A percentile compares a stretch with the other conserved stretches of the same genome.
phyloP scores from a whole-genome alignment of 2,113 vertebrate species.

The Neomonachus schauinslandi region DNA sequence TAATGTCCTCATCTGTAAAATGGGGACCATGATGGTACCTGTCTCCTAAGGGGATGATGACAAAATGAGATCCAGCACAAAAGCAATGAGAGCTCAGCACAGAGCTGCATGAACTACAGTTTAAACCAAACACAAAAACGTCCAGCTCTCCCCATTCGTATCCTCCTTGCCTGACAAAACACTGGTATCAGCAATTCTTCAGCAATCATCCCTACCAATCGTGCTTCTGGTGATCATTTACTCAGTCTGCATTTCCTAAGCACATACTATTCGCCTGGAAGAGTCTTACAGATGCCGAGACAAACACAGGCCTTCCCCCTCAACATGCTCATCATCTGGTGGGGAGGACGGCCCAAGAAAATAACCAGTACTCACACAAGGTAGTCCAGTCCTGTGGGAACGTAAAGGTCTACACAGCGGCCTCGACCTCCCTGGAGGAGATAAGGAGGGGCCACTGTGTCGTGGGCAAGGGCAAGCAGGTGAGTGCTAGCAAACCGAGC shows the following conservation, averaged over 20 bases:
- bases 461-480: background rate
- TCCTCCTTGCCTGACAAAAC: background rate
- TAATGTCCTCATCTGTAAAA: background rate
- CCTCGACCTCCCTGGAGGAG: background rate
- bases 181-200: background rate
- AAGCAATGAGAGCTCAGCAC: background rate
- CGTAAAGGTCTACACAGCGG: no score
- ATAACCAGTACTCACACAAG: background rate
- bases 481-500: background rate
- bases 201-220: background rate
- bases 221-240: background rate
- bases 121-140: background rate
- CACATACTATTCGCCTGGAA: background rate
- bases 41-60: background rate
- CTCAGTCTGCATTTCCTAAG: background rate
- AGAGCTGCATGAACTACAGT: background rate
- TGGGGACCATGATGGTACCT: background rate
- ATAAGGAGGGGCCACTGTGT: rapidly evolving
- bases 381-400: background rate
- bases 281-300: background rate
- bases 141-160: background rate
- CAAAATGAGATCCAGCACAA: background rate
- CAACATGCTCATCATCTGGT: background rate
- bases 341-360: background rate
- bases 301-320: background rate